These are phyloP conservation scores for Xylocopa sonorina DNA, from an alignment of 1,140 invertebrate species.

Conservation along the genomic window DNA sequence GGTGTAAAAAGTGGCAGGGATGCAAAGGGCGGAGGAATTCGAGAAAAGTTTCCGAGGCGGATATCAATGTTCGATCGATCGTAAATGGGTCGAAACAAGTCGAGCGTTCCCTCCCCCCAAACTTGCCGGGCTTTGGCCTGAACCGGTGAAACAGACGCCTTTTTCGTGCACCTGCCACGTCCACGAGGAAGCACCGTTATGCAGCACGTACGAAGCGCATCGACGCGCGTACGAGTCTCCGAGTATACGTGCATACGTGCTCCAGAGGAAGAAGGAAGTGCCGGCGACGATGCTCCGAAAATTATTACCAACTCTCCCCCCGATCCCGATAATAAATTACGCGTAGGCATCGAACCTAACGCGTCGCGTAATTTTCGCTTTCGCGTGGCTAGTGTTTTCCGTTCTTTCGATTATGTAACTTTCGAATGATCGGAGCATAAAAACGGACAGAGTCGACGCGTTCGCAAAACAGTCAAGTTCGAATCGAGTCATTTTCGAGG, in stretches of 20 bases:
- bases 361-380: constrained; percentile 28
- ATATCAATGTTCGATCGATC: constrained; percentile 23
- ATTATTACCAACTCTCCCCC: constrained; percentile 27
- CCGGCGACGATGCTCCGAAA: not conserved
- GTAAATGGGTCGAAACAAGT: constrained; percentile 31
- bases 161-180: constrained; percentile 45
- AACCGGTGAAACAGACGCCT: constrained; percentile 1
- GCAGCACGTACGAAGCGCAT: constrained; percentile 10
- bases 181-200: constrained; percentile 37
- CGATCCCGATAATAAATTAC: constrained; percentile 14
- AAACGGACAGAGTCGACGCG: not conserved
- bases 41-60: not conserved
- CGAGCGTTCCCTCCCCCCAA: no score
- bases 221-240: not conserved
- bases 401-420: not conserved
- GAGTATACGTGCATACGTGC: constrained; percentile 2
- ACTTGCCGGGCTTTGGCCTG: not conserved
- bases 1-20: no score
- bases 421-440: not conserved
- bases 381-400: no score
- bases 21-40: not conserved
- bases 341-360: constrained; percentile 16
- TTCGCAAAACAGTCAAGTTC: not conserved
- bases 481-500: constrained; percentile 23
- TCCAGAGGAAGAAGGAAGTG: not conserved